Base-by-base conservation (phyloP, 1,140 invertebrate genomes). In the Tetragonula clypearis region DNA sequence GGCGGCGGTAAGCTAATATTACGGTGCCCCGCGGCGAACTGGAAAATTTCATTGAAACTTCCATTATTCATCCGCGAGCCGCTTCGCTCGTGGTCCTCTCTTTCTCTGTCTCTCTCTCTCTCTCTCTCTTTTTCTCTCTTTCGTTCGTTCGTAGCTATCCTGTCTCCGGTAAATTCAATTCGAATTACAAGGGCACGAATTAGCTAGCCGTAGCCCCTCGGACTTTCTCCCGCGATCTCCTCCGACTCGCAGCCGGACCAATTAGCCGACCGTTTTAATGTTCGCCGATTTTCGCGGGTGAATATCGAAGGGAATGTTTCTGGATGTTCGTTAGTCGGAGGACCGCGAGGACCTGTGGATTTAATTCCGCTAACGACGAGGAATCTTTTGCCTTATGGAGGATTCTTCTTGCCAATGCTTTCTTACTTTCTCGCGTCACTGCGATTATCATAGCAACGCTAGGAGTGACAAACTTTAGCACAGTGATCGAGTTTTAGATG, bases 11-110 rank as follows among this genome's bases (percentile, higher is more conserved):
- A 94, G 93, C 93, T 94, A 95, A 95, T 95, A 94, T 94, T 93
- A 92, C 91, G 93, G 90, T 93, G 89, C 92, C 94, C 94, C 93
- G 94, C 93, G 91, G 94, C 93, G 94, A 93, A 90, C 90, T 94
- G 93, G 94, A 94, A 95, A 94, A 94, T 94, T 94, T 94, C 94
- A 95, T 95, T 94, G 91, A 91, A 92, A 93, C 90, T 94, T 94
- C 91, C 93, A 95, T 95, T 95, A 95, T 95, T 95, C 93, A 94
- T 94, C 89, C 89, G 90, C 86, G 82, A 79, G 85, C 79, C 78
- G 77, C 86, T 73, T 55, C 79, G 77, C 76, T 68, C 73, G 85
- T 77, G 26, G 15, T 35, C 35, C 55, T 49, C 23, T n/a, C 26
- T 66, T 81, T 60, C 79, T 76, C 86, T 84, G 73, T 49, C 41